These are phyloP conservation scores for Epinotia nisella DNA, from an alignment of 2,888 invertebrate species.

Conservation along the genomic window DNA sequence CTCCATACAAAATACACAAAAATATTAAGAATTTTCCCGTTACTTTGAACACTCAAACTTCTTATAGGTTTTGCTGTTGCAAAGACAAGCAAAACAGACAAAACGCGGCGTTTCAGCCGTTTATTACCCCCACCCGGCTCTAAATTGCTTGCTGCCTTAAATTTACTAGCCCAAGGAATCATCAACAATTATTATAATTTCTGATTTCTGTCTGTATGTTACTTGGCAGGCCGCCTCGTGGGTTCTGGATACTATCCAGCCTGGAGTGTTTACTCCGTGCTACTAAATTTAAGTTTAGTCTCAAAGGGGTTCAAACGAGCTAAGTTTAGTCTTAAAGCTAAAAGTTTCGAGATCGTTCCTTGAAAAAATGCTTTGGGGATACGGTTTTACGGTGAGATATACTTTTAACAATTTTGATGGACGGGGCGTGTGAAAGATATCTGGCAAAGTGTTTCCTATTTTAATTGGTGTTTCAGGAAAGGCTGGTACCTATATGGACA, in stretches of 20 bases:
- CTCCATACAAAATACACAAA: no score
- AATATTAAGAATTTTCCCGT: no score
- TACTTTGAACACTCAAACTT: no score
- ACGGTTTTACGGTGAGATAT: conserved; percentile 24
- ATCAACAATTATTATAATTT: conserved; percentile 42
- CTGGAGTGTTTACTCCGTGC: conserved; percentile 38
- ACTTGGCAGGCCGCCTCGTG: conserved; percentile 38
- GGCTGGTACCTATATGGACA: no score
- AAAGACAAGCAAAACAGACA: no score
- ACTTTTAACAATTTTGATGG: conserved; percentile 18
- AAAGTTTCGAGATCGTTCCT: conserved; percentile 32
- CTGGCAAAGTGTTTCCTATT: background rate
- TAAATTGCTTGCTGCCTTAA: conserved; percentile 9
- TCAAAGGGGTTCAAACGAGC: conserved; percentile 40
- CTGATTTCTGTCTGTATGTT: conserved; percentile 26
- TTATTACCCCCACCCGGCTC: background rate
- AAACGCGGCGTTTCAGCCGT: background rate
- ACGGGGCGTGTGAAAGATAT: background rate
- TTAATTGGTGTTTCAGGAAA: background rate
- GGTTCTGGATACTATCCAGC: conserved; percentile 41
- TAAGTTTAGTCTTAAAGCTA: conserved; percentile 38
- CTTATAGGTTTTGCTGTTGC: no score
- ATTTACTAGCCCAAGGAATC: conserved; percentile 27
- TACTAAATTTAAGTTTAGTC: conserved; percentile 41
- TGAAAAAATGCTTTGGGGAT: conserved; percentile 34